These are phyloP conservation scores for Paramormyrops kingsleyae DNA, from an alignment of 2,113 vertebrate genomes.

Conservation along the genomic window DNA sequence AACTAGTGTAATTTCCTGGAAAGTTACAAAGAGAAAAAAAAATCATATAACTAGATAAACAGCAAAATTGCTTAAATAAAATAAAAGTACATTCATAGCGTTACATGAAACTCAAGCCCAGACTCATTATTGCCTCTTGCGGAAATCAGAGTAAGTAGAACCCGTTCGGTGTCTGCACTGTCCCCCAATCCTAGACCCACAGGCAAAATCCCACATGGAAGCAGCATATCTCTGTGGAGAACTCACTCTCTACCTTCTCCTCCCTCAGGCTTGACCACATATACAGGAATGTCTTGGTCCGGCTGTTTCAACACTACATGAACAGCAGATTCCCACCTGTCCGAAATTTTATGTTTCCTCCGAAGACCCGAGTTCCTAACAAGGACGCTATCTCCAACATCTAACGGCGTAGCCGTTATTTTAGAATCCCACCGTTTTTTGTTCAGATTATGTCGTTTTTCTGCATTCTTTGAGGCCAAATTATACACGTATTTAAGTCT, in stretches of 20 bases:
- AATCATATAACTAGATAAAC: too few relatives aligned
- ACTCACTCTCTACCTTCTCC: conserved; percentile 3
- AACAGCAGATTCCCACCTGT: conserved; percentile 20
- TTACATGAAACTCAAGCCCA: background rate
- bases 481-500: conserved; percentile 20
- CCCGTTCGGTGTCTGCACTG: background rate
- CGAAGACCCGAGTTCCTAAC: conserved; percentile 15
- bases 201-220: conserved; percentile 27
- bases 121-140: background rate
- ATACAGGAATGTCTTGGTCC: conserved; percentile 12
- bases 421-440: conserved; percentile 24
- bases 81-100: too few relatives aligned
- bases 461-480: conserved; percentile 5
- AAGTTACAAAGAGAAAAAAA: too few relatives aligned
- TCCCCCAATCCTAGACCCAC: background rate
- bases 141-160: background rate
- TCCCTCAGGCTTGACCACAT: conserved; percentile 22
- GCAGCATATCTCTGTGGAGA: conserved; percentile 18
- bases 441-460: conserved; percentile 22
- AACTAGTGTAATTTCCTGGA: too few relatives aligned
- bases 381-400: background rate
- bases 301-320: conserved; percentile 19
- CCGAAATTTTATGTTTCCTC: conserved; percentile 23
- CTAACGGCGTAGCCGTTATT: background rate
- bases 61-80: too few relatives aligned